Base-by-base conservation (phyloP, 2,113 vertebrate genomes). In the Cichladusa arquata region DNA sequence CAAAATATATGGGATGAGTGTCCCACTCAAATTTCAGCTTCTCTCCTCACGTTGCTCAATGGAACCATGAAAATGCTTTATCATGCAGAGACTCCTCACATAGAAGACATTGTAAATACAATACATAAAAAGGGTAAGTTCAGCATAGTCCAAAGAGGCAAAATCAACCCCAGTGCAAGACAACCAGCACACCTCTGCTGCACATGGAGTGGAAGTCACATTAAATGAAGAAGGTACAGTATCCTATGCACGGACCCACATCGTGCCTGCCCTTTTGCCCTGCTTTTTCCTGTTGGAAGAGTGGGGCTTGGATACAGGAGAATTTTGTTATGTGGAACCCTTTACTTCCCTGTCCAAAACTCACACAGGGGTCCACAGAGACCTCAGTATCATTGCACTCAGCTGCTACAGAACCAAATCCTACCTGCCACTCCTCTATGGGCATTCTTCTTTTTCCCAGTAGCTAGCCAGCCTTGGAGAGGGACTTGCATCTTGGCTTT, bases 191-290 rank as follows among this genome's bases (percentile, higher is more conserved):
- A 74, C 8, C 8, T n/a, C 47, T 76, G 31, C 50, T 73, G 19
- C 1, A 0, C 19, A n/a, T 50, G 20, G 29, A 74, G 11, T 4
- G 9, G 19, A 67, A 24, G 5, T 40, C 25, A 47, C 2, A 0
- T n/a, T 81, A 44, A 47, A 74, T 2, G 0, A 34, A 29, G 20
- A 81, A 61, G 10, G 12, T 61, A 20, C 18, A 29, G 5, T 53
- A 24, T 8, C n/a, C 14, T 6, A 16, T 6, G 17, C 14, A 34
- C 0, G 61, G 36, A 56, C 14, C 10, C 15, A 70, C 0, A 0
- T 6, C 0, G 0, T 50, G 3, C 18, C 25, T 45, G 9, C 5
- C 58, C 10, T 5, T 45, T 33, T 65, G 8, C 19, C 5, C 10
- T 61, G 31, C 6, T 31, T 80, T 93, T 66, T 88, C 26, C 42